Percentiles rank a stretch among this genome's conserved stretches.
Evolutionary conservation across 2,797 vertebrate species (phyloP).

Genomic region (Hyperoplus lanceolatus): DNA sequence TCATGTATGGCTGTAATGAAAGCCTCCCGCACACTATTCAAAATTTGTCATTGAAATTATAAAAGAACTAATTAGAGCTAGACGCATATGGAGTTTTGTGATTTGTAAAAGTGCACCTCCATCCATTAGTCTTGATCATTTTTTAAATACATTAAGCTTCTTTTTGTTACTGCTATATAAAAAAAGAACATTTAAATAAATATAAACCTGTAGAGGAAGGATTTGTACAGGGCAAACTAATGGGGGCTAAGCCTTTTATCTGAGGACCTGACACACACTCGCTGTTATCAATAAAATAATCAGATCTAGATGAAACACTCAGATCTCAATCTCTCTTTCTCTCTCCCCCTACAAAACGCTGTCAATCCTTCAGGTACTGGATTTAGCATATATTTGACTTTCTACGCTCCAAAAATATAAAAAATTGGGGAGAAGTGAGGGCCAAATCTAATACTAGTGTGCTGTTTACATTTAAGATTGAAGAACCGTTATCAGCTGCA

Average conservation of each 20-base stretch:
- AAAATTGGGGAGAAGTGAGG: conserved; percentile 36
- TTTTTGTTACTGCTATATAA: conserved; percentile 42
- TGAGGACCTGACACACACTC: conserved; percentile 55
- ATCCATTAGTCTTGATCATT: conserved; percentile 55
- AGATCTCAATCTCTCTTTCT: conserved; percentile 43
- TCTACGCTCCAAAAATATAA: conserved; percentile 43
- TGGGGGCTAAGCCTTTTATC: conserved; percentile 68
- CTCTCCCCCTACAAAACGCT: conserved; percentile 57
- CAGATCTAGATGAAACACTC: conserved; percentile 70
- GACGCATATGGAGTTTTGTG: conserved; percentile 62
- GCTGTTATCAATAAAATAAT: conserved; percentile 72
- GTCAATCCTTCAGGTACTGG: conserved; percentile 54
- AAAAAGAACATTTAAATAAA: conserved; percentile 55
- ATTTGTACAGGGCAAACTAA: conserved; percentile 72
- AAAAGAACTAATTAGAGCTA: conserved; percentile 72
- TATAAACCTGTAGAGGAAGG: conserved; percentile 60
- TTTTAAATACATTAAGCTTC: conserved; percentile 36
- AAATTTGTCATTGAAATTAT: conserved; percentile 71
- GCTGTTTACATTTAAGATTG: conserved; percentile 68
- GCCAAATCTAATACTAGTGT: conserved; percentile 65
- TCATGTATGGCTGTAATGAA: conserved; percentile 66
- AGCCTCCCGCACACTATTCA: conserved; percentile 57
- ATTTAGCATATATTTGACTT: conserved; percentile 59
- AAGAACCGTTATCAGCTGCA: conserved; percentile 73
- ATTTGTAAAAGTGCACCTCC: conserved; percentile 61